Conservation (phyloP, 2,888 invertebrate genomes). For the Adineta ricciae region DNA sequence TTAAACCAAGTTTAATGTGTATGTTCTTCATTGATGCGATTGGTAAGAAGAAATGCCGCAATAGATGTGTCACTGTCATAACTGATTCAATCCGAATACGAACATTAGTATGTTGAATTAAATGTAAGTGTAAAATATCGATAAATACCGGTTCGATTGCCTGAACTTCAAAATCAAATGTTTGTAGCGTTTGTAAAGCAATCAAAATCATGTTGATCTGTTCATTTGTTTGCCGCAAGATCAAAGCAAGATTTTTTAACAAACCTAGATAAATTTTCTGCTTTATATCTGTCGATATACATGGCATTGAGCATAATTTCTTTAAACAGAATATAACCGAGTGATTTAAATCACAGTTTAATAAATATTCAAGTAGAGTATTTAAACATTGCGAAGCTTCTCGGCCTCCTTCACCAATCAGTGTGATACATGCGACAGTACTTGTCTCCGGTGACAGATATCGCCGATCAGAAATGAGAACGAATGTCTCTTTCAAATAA, state of each 20-base stretch:
- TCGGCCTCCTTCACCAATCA: neutral
- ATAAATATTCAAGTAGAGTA: neutral
- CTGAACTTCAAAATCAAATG: conserved; percentile 6
- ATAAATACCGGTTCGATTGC: neutral
- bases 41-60: neutral
- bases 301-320: neutral
- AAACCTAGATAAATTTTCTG: neutral
- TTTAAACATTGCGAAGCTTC: neutral
- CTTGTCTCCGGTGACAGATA: neutral
- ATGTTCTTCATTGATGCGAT: neutral
- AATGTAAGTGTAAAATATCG: neutral
- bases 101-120: neutral
- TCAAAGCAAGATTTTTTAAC: neutral
- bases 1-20: neutral
- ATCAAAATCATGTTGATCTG: neutral
- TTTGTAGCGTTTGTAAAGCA: neutral
- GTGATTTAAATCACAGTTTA: conserved; percentile 9
- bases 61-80: neutral
- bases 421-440: neutral
- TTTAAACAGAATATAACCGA: neutral
- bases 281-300: neutral
- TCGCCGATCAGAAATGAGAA: neutral
- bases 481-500: neutral
- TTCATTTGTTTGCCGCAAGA: neutral
- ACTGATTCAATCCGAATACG: neutral